These are phyloP conservation scores for Hypocryptadius cinnamomeus DNA, from an alignment of 2,113 vertebrate genomes.

Conservation along the genomic window DNA sequence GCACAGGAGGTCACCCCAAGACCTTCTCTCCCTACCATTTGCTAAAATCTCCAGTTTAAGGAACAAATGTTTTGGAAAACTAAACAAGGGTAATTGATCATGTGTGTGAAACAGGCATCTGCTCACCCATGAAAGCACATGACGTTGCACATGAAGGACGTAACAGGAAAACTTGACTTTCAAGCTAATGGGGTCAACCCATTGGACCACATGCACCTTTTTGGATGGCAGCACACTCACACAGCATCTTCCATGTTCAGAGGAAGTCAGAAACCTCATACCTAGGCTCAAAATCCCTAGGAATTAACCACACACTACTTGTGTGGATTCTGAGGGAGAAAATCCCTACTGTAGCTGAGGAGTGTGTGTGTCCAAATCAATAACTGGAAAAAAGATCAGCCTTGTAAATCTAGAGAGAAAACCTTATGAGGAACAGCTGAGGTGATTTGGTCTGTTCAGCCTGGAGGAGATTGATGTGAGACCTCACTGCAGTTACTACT, in stretches of 20 bases:
- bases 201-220: rapidly evolving
- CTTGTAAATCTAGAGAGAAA: not conserved
- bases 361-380: not conserved
- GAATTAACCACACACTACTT: not conserved
- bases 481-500: not conserved
- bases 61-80: not conserved
- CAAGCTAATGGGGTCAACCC: not conserved
- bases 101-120: not conserved
- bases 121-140: not conserved
- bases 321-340: not conserved
- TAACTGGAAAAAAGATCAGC: not conserved
- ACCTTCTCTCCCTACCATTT: rapidly evolving
- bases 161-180: not conserved
- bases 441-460: not conserved
- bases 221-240: not conserved
- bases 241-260: not conserved
- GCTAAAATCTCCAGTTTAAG: not conserved
- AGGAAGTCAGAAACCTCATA: not conserved
- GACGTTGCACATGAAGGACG: not conserved
- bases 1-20: not conserved
- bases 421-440: not conserved
- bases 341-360: not conserved
- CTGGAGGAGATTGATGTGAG: not conserved
- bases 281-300: not conserved
- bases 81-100: not conserved